A percentile compares a stretch with the other conserved stretches of the same genome.
Conservation (phyloP, 1,140 invertebrate species). For the Chymomyza costata region DNA sequence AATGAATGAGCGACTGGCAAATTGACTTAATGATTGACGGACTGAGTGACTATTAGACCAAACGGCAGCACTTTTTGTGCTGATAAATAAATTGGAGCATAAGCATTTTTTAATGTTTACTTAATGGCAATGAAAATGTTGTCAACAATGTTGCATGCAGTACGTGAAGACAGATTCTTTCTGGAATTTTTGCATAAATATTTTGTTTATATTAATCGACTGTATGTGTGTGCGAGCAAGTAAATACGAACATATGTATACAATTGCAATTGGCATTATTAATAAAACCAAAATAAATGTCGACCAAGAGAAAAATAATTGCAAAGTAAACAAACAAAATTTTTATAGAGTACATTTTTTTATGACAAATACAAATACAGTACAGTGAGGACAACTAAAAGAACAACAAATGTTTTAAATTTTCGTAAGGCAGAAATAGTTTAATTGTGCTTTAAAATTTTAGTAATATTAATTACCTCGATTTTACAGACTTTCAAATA, state of each 20-base stretch:
- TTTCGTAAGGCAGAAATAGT: too few species aligned
- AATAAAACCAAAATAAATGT: too few species aligned
- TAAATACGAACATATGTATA: too few species aligned
- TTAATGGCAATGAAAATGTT: not conserved
- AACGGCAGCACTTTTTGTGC: constrained; percentile 35
- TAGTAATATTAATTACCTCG: too few species aligned
- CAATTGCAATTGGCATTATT: too few species aligned
- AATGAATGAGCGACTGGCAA: too few species aligned
- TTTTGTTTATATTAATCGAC: constrained; percentile 18
- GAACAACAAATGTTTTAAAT: too few species aligned
- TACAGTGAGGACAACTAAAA: too few species aligned
- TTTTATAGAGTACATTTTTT: constrained; percentile 26
- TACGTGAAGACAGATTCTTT: constrained; percentile 1
- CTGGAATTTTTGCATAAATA: constrained; percentile 14
- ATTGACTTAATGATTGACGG: too few species aligned
- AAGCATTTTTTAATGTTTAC: constrained; percentile 11
- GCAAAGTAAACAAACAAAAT: constrained; percentile 22
- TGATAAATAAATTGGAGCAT: constrained; percentile 4
- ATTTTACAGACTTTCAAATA: too few species aligned
- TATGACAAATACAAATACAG: too few species aligned
- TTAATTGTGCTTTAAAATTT: too few species aligned
- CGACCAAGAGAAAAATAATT: constrained; percentile 5
- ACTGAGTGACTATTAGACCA: constrained; percentile 33
- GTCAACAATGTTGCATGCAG: constrained; percentile 27
- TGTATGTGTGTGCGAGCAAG: constrained; percentile 13